phyloP scores from a whole-genome alignment of 2,888 invertebrate genomes.

The Mythimna ferrago region DNA sequence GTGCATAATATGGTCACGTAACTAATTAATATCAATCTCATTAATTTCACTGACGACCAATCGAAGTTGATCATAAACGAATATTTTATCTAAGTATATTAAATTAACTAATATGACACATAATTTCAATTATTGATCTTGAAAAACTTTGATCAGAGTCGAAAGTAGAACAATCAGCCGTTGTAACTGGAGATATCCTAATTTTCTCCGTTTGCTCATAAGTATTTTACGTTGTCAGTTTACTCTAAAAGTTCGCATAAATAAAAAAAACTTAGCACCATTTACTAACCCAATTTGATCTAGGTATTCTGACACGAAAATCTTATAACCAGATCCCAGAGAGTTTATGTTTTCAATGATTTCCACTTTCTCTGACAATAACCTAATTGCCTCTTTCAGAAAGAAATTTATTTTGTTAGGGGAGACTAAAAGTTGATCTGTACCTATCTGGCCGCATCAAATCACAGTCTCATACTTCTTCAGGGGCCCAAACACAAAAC shows the following conservation, averaged over 20 bases:
- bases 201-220: too few relatives aligned
- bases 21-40: constrained; percentile 58
- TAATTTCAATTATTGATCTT: constrained; percentile 26
- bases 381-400: too few relatives aligned
- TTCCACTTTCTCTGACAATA: too few relatives aligned
- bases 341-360: too few relatives aligned
- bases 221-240: not conserved
- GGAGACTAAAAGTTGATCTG: too few relatives aligned
- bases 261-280: not conserved
- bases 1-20: constrained; percentile 35
- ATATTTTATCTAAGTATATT: constrained; percentile 35
- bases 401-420: too few relatives aligned
- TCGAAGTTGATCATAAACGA: constrained; percentile 23
- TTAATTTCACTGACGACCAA: constrained; percentile 50
- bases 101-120: constrained; percentile 62
- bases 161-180: constrained; percentile 7
- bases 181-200: too few relatives aligned
- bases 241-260: not conserved
- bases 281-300: not conserved
- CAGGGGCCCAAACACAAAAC: too few relatives aligned
- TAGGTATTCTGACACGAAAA: too few relatives aligned
- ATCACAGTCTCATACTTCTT: too few relatives aligned
- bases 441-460: too few relatives aligned
- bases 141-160: not conserved
- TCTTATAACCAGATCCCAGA: too few relatives aligned